Evolutionary conservation across 2,888 invertebrate species (phyloP).

Genomic region (Platycnemis pennipes): DNA sequence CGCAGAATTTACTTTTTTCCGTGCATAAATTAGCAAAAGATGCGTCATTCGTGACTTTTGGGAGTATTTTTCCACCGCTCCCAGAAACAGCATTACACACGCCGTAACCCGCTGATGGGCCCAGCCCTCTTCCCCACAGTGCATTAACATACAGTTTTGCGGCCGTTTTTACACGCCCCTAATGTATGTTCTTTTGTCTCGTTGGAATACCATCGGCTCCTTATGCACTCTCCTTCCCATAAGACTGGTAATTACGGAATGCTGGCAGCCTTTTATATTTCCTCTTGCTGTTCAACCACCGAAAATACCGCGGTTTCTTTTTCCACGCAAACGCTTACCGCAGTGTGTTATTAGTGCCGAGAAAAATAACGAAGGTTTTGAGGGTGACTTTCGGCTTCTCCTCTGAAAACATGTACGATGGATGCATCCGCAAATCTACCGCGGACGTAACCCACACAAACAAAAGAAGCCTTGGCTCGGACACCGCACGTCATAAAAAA

Average conservation of each 20-base stretch:
- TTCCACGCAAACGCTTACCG: not conserved
- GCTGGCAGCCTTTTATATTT: not conserved
- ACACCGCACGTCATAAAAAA: too few relatives aligned
- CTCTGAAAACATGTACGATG: not conserved
- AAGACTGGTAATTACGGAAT: not conserved
- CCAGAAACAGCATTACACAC: not conserved
- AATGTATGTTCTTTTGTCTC: not conserved
- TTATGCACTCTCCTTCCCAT: not conserved
- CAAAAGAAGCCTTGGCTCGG: too few relatives aligned
- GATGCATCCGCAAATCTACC: not conserved
- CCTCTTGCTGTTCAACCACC: not conserved
- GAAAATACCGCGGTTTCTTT: not conserved
- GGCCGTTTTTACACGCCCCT: not conserved
- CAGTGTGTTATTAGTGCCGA: not conserved
- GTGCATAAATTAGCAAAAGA: not conserved
- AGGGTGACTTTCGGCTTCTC: not conserved
- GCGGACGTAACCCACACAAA: not conserved
- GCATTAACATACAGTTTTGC: not conserved
- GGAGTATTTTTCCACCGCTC: not conserved
- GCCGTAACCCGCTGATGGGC: not conserved
- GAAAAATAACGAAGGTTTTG: not conserved
- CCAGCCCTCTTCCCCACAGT: not conserved
- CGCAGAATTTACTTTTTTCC: not conserved
- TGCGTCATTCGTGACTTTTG: not conserved
- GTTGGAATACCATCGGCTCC: not conserved